Evolutionary conservation across 1,140 invertebrate genomes (phyloP).

Genomic region (Phymorhynchus buccinoides): DNA sequence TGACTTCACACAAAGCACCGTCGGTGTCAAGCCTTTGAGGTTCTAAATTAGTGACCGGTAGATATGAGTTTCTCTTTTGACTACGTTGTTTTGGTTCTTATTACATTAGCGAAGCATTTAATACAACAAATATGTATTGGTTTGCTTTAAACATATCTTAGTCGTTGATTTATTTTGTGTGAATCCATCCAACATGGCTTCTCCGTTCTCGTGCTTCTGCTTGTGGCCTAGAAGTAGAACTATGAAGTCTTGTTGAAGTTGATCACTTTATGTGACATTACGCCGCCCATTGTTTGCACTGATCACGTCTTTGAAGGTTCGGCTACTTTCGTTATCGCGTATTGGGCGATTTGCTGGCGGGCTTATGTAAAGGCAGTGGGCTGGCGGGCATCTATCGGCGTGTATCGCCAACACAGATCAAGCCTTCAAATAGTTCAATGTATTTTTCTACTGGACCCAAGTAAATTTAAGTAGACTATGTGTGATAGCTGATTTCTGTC

Average conservation of each 20-base stretch:
- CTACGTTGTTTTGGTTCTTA: too few relatives aligned
- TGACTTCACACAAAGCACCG: background rate
- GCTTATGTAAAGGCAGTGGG: too few relatives aligned
- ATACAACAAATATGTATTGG: too few relatives aligned
- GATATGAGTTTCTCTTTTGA: background rate
- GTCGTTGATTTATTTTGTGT: constrained; percentile 6
- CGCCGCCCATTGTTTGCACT: background rate
- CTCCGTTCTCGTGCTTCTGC: background rate
- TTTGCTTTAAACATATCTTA: background rate
- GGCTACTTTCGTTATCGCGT: too few relatives aligned
- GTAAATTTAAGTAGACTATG: too few relatives aligned
- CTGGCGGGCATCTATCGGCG: too few relatives aligned
- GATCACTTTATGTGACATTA: background rate
- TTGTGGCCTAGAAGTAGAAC: background rate
- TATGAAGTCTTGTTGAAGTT: background rate
- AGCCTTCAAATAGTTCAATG: too few relatives aligned
- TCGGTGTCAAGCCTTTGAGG: background rate
- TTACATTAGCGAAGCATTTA: too few relatives aligned
- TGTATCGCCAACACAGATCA: too few relatives aligned
- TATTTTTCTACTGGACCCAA: too few relatives aligned
- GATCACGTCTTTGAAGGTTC: background rate
- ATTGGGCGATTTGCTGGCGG: too few relatives aligned
- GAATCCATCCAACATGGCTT: constrained; percentile 42
- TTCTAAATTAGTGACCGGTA: background rate
- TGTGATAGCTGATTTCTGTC: too few relatives aligned